These are phyloP conservation scores for Panthera uncia DNA, from an alignment of 2,113 vertebrate genomes.

Conservation along the genomic window DNA sequence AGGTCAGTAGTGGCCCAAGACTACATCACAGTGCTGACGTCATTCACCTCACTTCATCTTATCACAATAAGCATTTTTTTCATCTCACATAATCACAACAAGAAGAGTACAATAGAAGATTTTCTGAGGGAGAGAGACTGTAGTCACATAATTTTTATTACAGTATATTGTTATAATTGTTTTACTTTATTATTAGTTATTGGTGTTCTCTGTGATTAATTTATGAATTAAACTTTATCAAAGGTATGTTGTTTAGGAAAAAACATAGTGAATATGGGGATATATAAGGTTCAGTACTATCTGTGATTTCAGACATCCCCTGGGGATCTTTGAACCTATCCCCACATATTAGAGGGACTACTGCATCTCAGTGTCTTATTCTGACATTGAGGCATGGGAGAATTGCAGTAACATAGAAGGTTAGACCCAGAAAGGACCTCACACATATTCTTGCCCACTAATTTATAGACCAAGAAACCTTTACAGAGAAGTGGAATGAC, in stretches of 20 bases:
- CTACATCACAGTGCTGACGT: background rate
- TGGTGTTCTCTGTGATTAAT: background rate
- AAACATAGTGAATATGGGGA: background rate
- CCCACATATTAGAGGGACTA: background rate
- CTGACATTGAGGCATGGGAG: background rate
- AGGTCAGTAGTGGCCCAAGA: background rate
- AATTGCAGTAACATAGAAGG: background rate
- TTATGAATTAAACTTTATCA: background rate
- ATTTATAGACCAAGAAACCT: constrained; percentile 20
- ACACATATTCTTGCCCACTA: background rate
- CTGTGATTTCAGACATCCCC: background rate
- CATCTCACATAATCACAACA: background rate
- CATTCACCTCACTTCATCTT: background rate
- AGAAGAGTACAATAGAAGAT: background rate
- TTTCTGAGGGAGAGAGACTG: background rate
- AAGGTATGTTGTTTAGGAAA: background rate
- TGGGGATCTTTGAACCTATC: background rate
- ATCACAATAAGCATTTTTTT: background rate
- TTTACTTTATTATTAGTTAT: background rate
- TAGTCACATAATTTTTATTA: background rate
- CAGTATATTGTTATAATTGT: background rate
- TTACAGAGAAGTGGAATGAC: background rate
- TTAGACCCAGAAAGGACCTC: background rate
- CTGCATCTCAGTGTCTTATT: background rate
- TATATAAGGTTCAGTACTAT: background rate